Evolutionary conservation across 2,113 vertebrate genomes (phyloP).

Genomic region (Formicarius rufipectus): DNA sequence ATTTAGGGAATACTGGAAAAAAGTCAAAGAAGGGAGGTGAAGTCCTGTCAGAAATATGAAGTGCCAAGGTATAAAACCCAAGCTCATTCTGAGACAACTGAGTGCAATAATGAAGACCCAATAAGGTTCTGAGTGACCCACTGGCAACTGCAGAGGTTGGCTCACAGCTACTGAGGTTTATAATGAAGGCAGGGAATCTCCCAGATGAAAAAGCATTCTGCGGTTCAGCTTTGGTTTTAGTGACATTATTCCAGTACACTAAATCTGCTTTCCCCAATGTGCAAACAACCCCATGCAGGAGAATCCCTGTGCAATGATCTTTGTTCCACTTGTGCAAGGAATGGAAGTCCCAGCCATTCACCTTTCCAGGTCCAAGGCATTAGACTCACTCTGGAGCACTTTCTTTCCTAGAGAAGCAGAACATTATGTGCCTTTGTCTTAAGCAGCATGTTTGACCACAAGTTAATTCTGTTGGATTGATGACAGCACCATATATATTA

Average conservation of each 20-base stretch:
- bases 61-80: not conserved
- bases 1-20: not conserved
- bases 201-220: not conserved
- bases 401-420: not conserved
- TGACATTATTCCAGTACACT: not conserved
- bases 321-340: not conserved
- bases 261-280: not conserved
- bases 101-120: not conserved
- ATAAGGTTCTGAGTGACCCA: not conserved
- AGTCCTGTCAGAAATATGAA: not conserved
- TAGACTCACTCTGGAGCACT: not conserved
- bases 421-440: not conserved
- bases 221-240: not conserved
- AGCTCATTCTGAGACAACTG: not conserved
- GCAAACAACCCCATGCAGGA: not conserved
- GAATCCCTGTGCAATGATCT: not conserved
- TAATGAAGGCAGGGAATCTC: not conserved
- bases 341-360: not conserved
- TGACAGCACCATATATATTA: not conserved
- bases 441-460: not conserved
- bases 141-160: not conserved
- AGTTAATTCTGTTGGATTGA: not conserved
- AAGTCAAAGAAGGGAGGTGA: not conserved
- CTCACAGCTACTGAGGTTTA: not conserved
- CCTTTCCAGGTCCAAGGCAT: not conserved